These are phyloP conservation scores for Pipistrellus nathusii DNA, from an alignment of 2,797 vertebrate genomes.

Conservation along the genomic window DNA sequence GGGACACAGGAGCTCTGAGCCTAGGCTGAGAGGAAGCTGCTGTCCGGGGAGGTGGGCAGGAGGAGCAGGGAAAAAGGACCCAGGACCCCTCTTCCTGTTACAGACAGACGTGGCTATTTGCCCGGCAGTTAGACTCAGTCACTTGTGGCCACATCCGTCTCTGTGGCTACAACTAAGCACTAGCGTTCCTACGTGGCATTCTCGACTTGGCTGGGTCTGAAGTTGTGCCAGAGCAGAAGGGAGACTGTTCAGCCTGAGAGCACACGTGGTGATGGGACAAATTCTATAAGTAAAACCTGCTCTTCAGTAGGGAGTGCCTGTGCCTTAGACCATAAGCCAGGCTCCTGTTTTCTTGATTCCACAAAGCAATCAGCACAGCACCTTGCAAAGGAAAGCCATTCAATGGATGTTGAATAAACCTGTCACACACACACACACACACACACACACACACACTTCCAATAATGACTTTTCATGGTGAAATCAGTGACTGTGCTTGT, in stretches of 20 bases:
- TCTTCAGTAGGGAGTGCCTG: not conserved
- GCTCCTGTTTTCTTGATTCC: not conserved
- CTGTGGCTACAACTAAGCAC: not conserved
- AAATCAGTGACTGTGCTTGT: not conserved
- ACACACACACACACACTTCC: not conserved
- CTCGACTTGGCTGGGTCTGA: not conserved
- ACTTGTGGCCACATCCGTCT: not conserved
- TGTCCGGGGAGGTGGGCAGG: too few relatives aligned
- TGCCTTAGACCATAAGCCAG: not conserved
- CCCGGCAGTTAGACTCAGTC: not conserved
- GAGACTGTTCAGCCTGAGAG: not conserved
- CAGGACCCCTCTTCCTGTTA: not conserved
- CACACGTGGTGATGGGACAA: not conserved
- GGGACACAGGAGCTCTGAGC: not conserved
- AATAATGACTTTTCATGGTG: not conserved
- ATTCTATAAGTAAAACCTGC: not conserved
- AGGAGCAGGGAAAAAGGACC: not conserved
- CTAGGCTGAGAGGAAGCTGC: not conserved
- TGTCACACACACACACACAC: not conserved
- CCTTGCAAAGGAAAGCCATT: not conserved
- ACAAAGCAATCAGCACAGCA: not conserved
- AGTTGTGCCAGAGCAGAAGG: not conserved
- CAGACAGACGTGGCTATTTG: not conserved
- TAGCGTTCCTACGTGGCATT: not conserved
- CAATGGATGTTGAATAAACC: not conserved